Base-by-base conservation (phyloP, 2,113 vertebrate genomes). In the Bos javanicus region DNA sequence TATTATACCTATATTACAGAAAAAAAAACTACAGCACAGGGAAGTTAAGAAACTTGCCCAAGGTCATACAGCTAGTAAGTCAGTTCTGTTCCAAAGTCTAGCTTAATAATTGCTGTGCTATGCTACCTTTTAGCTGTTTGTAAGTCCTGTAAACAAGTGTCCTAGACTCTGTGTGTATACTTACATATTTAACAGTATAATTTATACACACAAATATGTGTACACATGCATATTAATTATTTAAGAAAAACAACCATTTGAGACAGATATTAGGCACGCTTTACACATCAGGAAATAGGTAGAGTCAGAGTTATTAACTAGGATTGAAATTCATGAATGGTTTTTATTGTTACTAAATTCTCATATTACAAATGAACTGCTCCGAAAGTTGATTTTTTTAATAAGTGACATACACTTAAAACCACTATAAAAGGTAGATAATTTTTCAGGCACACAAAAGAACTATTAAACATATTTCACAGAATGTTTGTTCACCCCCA, bases 251-350 rank as follows among this genome's bases (percentile, higher is more conserved):
- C 54, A 90, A 92, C 26, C 23, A 62, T 85, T 54, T 94, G 33
- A 92, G 50, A 67, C 15, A 95, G 26, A 78, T 71, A 93, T 71
- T 62, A 93, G 48, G 16, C 23, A 92, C 13, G 84, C 39, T 87
- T 96, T 95, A 92, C 25, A 33, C 2, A 62, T 52, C 19, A 97
- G 54, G 33, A 93, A 52, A 85, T 3, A 84, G 54, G 84, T 28
- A 96, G 86, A 87, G 52, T 52, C 36, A 85, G 7, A 91, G 21
- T 64, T 95, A 95, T 76, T 76, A 94, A 36, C 36, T 76, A 50
- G 28, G 46, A 85, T 86, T 95, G 23, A 94, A 57, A 64, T 89
- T 85, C 85, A 96, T 57, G 57, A 87, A 90, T 95, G 50, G 14
- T 36, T 96, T 92, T 74, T 90, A 90, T 62, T 83, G 19, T 90